Conservation (phyloP, 2,888 invertebrate species). For the Bimastos eiseni region DNA sequence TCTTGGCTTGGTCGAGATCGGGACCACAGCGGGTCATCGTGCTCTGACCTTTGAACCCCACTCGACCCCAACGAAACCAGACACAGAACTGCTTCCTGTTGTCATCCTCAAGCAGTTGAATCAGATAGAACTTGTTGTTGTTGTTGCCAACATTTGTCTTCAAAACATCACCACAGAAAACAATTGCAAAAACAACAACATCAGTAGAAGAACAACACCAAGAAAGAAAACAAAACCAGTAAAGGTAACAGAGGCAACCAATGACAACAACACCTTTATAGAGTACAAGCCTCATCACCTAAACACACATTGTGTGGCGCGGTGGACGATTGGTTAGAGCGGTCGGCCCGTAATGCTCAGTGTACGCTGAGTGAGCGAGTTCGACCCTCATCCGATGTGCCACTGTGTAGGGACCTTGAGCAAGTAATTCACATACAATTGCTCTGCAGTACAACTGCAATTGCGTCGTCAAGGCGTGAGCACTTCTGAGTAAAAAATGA, state of each 20-base stretch:
- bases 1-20: slow-evolving; percentile 63
- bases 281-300: background rate
- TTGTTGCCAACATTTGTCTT: slow-evolving; percentile 65
- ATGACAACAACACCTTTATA: background rate
- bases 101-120: slow-evolving; percentile 64
- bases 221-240: background rate
- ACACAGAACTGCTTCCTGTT: slow-evolving; percentile 58
- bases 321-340: too few relatives aligned
- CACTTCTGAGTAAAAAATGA: too few relatives aligned
- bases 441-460: too few relatives aligned
- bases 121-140: slow-evolving; percentile 67
- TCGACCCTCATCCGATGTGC: too few relatives aligned
- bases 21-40: slow-evolving; percentile 59
- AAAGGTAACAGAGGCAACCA: background rate
- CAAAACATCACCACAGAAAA: slow-evolving; percentile 35
- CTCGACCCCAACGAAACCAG: slow-evolving; percentile 68
- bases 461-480: too few relatives aligned
- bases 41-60: slow-evolving; percentile 65
- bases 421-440: too few relatives aligned
- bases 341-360: too few relatives aligned
- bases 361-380: too few relatives aligned
- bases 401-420: too few relatives aligned
- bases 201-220: background rate
- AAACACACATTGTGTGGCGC: too few relatives aligned
- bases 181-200: background rate